These are phyloP conservation scores for Tanytarsus gracilentus DNA, from an alignment of 2,888 invertebrate genomes.

Conservation along the genomic window DNA sequence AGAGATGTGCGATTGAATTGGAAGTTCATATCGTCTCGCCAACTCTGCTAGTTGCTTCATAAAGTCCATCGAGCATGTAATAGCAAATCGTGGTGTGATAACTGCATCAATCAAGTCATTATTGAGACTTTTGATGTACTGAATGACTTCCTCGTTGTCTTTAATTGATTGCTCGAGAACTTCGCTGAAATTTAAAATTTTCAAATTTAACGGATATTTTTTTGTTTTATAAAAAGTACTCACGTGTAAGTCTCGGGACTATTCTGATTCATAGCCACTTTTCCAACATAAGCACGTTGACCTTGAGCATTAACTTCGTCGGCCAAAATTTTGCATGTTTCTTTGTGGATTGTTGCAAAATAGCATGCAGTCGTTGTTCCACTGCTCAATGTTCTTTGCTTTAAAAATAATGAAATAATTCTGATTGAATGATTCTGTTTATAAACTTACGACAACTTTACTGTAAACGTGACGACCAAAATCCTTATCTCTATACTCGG, in stretches of 20 bases:
- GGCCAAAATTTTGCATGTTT: conserved; percentile 62
- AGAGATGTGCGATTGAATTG: conserved; percentile 79
- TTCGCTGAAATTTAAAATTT: conserved; percentile 45
- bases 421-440: neutral
- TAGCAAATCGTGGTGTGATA: conserved; percentile 78
- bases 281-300: conserved; percentile 79
- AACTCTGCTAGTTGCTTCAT: conserved; percentile 59
- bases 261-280: conserved; percentile 50
- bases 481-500: conserved; percentile 54
- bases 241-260: conserved; percentile 41
- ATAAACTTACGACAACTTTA: conserved; percentile 64
- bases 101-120: conserved; percentile 46
- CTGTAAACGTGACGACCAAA: conserved; percentile 65
- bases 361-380: conserved; percentile 89
- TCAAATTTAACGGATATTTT: neutral
- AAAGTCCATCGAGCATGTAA: conserved; percentile 64
- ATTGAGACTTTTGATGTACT: conserved; percentile 35
- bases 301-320: conserved; percentile 55
- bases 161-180: conserved; percentile 52
- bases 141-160: conserved; percentile 55
- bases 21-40: conserved; percentile 56
- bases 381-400: conserved; percentile 59
- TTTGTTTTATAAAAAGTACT: conserved; percentile 30
- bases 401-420: conserved; percentile 23
- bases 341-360: conserved; percentile 68